A percentile compares a stretch with the other conserved stretches of the same genome.
Conservation (phyloP, 2,888 invertebrate species). For the Noctuana brunneofusca region DNA sequence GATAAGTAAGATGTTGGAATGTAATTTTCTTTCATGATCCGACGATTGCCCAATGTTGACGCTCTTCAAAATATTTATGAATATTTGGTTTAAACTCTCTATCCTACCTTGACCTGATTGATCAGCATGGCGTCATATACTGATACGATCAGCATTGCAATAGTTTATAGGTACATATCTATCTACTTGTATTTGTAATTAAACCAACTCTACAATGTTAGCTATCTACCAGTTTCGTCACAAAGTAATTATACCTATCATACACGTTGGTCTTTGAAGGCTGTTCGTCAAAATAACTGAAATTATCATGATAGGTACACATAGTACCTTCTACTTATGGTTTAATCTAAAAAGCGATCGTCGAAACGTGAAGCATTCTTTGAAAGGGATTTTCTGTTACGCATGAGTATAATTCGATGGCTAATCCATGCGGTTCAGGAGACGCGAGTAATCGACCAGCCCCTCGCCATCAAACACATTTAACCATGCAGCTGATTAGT, state of each 20-base stretch:
- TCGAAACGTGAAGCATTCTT: constrained; percentile 40
- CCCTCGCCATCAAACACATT: constrained; percentile 43
- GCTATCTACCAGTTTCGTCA: background rate
- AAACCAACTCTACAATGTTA: background rate
- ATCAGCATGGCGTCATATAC: background rate
- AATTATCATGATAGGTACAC: no score
- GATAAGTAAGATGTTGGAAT: background rate
- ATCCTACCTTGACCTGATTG: constrained; percentile 13
- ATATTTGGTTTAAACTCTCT: background rate
- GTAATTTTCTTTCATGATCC: constrained; percentile 37
- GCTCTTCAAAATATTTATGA: background rate
- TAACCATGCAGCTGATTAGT: constrained; percentile 28
- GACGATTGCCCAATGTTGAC: constrained; percentile 13
- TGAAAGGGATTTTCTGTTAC: constrained; percentile 46
- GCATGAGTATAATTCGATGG: constrained; percentile 32
- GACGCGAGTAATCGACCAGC: no score
- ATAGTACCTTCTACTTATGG: background rate
- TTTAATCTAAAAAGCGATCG: background rate
- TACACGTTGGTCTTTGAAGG: no score
- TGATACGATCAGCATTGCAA: constrained; percentile 11
- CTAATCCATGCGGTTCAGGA: no score
- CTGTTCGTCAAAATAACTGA: background rate
- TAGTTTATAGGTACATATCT: background rate
- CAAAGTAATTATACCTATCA: background rate
- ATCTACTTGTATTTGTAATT: background rate